Base-by-base conservation (phyloP, 2,888 invertebrate genomes). In the Archaeoteleia sp. region DNA sequence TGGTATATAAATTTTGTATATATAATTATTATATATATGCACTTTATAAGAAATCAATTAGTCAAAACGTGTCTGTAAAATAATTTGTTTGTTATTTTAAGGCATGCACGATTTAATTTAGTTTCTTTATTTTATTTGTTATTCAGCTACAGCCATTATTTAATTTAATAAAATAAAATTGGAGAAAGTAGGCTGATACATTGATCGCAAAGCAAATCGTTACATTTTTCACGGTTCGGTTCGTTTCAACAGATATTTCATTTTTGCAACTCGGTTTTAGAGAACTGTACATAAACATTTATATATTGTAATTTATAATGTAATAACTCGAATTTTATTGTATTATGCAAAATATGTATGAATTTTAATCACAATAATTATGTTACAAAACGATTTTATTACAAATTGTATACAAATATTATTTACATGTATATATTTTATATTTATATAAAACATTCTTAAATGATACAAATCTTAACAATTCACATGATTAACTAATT, bases 181-280 rank as follows among this genome's bases (percentile, higher is more conserved):
- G 54, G 58, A 37, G 66, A 66, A 66, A 60, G 66, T 66, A 66
- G 60, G 54, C 54, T 60, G 54, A 42, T 42, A 39, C 51, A 43
- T 54, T n/a, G 30, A 45, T 29, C 45, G 67, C 45, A 49, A 51
- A 61, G 61, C 51, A 57, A 40, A 67, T 61, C 61, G 67, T 61
- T 61, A 67, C 46, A 67, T 51, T 61, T 67, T 67, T 67, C 46
- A 67, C 61, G 46, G 40, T 57, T 37, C 39, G 61, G 40, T 67
- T 61, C 61, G 51, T 43, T 51, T 30, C 40, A 46, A 34, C 42
- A 51, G 46, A 61, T 46, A 57, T 46, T 67, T 61, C 45, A 37
- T 55, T 55, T 60, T 37, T 39, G 46, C 37, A 53, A 13, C 2
- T 29, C 34, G 1, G 15, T 17, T 14, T 40, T 25, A 66, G 48